Evolutionary conservation across 37 sponge, comb jelly and placozoan species (phyloP).

Genomic region (Aphrocallistes beatrix): DNA sequence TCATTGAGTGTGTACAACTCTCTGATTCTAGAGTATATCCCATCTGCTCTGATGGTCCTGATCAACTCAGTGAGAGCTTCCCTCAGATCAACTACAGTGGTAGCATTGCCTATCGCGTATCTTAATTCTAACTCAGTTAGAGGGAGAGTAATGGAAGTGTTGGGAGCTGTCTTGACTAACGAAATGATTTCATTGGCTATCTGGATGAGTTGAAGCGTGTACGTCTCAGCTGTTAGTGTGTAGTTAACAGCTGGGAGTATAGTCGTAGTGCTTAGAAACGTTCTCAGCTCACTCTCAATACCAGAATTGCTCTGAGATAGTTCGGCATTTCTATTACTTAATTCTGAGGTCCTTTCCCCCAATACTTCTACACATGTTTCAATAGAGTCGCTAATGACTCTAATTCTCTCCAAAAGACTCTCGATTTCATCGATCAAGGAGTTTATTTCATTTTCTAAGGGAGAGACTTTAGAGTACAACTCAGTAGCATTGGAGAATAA

Average conservation of each 20-base stretch:
- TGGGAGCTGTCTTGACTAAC: not conserved
- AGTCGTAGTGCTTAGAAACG: not conserved
- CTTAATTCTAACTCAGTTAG: not conserved
- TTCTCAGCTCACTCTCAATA: not conserved
- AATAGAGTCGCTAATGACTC: too few species aligned
- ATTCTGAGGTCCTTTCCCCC: too few species aligned
- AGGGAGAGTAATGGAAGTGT: not conserved
- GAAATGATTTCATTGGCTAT: not conserved
- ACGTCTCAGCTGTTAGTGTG: not conserved
- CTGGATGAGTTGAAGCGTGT: not conserved
- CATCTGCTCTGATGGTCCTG: not conserved
- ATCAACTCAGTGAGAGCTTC: not conserved
- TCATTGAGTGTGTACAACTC: not conserved
- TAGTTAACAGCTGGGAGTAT: not conserved
- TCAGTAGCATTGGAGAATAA: too few species aligned
- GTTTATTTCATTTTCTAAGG: too few species aligned
- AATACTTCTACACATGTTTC: too few species aligned
- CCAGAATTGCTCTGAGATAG: not conserved
- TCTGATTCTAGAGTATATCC: not conserved
- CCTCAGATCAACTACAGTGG: not conserved
- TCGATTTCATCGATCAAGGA: too few species aligned
- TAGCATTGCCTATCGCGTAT: not conserved
- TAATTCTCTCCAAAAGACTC: too few species aligned
- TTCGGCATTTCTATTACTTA: not conserved
- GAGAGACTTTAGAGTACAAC: too few species aligned